These are phyloP conservation scores for Araneus ventricosus DNA, from an alignment of 1,140 invertebrate genomes.

Conservation along the genomic window DNA sequence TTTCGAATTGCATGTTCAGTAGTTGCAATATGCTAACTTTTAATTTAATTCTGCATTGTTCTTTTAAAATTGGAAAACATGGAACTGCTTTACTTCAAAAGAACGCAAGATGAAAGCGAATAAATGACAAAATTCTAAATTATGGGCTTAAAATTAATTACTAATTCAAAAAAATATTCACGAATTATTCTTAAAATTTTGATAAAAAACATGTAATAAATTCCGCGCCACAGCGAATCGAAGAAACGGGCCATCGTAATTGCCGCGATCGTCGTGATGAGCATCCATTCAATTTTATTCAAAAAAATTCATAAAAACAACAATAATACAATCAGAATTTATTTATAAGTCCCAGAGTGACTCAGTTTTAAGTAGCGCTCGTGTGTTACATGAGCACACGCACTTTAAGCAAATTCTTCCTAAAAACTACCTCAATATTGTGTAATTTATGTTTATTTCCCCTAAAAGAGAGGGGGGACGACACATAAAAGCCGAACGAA, in stretches of 20 bases:
- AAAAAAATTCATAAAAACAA: not conserved
- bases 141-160: not conserved
- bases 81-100: too few relatives aligned
- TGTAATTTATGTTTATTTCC: constrained; percentile 44
- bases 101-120: not conserved
- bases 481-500: constrained; percentile 40
- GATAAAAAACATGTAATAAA: not conserved
- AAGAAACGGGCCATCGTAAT: not conserved
- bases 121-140: not conserved
- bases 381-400: not conserved
- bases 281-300: not conserved
- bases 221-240: not conserved
- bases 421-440: constrained; percentile 20
- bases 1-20: too few relatives aligned
- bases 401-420: constrained; percentile 19
- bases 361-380: constrained; percentile 2
- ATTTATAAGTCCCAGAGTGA: not conserved
- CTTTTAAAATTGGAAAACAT: too few relatives aligned
- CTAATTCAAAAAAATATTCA: not conserved
- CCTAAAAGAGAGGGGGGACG: not conserved
- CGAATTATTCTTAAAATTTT: not conserved
- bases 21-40: too few relatives aligned
- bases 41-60: too few relatives aligned
- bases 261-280: not conserved
- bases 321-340: not conserved